A percentile compares a stretch with the other conserved stretches of the same genome.
These are phyloP conservation scores for Drosophila neutralis DNA, from an alignment of 2,888 invertebrate genomes.

Conservation along the genomic window DNA sequence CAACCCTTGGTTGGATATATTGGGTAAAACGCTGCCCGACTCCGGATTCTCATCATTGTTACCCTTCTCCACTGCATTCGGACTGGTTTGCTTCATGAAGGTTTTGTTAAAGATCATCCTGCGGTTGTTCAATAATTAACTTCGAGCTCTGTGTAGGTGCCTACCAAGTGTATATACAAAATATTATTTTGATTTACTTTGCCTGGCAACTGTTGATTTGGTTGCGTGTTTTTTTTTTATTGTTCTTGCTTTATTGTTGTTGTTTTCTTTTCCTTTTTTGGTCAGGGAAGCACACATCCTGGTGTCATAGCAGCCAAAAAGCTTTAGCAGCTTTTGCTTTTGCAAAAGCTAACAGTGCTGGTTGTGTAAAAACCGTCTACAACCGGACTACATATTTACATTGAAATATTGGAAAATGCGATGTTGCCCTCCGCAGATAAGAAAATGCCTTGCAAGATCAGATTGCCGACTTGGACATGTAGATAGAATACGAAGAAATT, in stretches of 20 bases:
- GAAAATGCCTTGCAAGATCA: not conserved
- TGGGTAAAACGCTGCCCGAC: not conserved
- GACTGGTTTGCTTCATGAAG: not conserved
- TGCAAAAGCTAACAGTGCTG: not conserved
- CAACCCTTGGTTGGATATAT: not conserved
- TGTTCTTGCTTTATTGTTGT: not conserved
- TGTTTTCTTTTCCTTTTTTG: conserved; percentile 1
- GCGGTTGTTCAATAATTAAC: conserved; percentile 2
- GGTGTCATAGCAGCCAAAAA: conserved; percentile 41
- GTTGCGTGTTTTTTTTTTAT: conserved; percentile 16
- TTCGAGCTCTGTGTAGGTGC: conserved; percentile 9
- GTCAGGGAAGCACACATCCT: conserved; percentile 10
- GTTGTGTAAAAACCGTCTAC: too few species aligned
- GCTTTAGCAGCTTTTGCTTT: conserved; percentile 9
- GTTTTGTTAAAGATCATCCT: conserved; percentile 9
- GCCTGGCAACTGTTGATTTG: conserved; percentile 54
- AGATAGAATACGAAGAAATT: not conserved
- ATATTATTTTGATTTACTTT: conserved; percentile 37
- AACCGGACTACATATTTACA: not conserved
- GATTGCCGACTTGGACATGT: not conserved
- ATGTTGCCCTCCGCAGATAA: not conserved
- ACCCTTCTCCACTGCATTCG: not conserved
- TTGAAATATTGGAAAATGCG: not conserved
- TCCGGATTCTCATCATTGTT: not conserved
- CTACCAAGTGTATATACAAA: conserved; percentile 5